phyloP scores from a whole-genome alignment of 2,888 invertebrate genomes.

The Pantelozetes paolii region DNA sequence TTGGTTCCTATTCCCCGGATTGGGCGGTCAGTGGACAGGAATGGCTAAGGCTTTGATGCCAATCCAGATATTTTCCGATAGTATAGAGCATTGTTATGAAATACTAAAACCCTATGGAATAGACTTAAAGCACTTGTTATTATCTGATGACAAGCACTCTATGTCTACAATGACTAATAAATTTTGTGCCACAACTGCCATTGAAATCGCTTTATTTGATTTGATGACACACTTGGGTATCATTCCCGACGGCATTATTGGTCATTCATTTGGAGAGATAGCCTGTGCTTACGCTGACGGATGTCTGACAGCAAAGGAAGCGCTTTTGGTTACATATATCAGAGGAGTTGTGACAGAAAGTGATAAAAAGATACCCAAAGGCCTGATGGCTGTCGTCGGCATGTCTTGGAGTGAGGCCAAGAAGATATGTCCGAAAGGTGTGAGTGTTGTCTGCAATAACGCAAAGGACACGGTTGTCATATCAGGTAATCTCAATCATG shows the following conservation, averaged over 20 bases:
- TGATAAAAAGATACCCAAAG: conserved; percentile 1
- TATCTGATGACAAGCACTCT: conserved; percentile 53
- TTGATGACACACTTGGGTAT: conserved; percentile 52
- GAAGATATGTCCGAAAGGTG: conserved; percentile 51
- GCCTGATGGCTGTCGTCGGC: conserved; percentile 53
- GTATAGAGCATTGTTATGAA: conserved; percentile 8
- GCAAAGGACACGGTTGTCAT: conserved; percentile 57
- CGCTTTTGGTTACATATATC: conserved; percentile 46
- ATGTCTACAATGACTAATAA: conserved; percentile 51
- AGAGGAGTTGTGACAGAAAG: conserved; percentile 20
- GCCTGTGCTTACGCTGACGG: conserved; percentile 59
- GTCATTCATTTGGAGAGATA: conserved; percentile 58
- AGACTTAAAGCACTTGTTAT: background rate
- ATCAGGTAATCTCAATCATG: conserved; percentile 51
- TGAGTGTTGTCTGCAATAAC: conserved; percentile 56
- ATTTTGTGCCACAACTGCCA: conserved; percentile 55
- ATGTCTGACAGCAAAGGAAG: conserved; percentile 56
- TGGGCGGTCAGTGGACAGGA: background rate
- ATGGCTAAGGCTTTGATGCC: conserved; percentile 11
- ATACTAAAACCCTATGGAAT: background rate
- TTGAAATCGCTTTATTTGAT: conserved; percentile 53
- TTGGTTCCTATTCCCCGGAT: background rate
- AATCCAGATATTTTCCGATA: conserved; percentile 78
- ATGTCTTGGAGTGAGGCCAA: conserved; percentile 51
- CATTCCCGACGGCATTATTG: conserved; percentile 56